A percentile compares a stretch with the other conserved stretches of the same genome.
Evolutionary conservation across 2,888 invertebrate species (phyloP).

Genomic region (Ceraclea dissimilis): DNA sequence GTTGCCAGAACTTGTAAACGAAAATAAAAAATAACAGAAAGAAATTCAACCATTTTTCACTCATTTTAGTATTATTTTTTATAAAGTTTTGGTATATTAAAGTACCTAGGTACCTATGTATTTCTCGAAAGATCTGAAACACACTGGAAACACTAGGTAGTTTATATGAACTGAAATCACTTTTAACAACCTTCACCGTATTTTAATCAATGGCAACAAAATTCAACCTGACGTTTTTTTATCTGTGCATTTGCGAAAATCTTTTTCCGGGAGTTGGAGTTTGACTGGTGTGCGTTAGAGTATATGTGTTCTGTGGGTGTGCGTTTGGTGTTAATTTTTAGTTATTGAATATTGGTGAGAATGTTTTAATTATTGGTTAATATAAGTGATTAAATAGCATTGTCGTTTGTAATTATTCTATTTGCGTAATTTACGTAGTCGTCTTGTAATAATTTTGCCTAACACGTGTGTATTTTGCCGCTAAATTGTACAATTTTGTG

Average conservation of each 20-base stretch:
- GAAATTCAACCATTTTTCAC: too few relatives aligned
- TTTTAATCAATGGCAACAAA: background rate
- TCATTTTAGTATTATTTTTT: too few relatives aligned
- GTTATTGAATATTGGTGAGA: constrained; percentile 15
- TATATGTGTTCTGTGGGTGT: too few relatives aligned
- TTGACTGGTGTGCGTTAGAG: constrained; percentile 19
- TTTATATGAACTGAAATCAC: too few relatives aligned
- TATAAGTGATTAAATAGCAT: background rate
- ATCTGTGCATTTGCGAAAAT: background rate
- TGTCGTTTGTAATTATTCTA: background rate
- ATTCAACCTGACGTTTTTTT: background rate
- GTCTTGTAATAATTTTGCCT: background rate
- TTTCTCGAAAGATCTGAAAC: too few relatives aligned
- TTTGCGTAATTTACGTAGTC: background rate
- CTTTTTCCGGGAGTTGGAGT: constrained; percentile 20
- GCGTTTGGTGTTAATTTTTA: constrained; percentile 10
- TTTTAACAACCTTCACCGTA: background rate
- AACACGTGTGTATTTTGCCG: constrained; percentile 20
- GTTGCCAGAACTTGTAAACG: too few relatives aligned
- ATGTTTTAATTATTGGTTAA: background rate
- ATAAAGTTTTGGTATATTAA: too few relatives aligned
- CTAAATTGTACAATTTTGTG: constrained; percentile 1
- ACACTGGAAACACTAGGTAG: too few relatives aligned
- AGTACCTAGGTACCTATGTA: too few relatives aligned
- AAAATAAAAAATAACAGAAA: too few relatives aligned